Evolutionary conservation across 1,140 invertebrate genomes (phyloP).

Genomic region (Vanessa atalanta): DNA sequence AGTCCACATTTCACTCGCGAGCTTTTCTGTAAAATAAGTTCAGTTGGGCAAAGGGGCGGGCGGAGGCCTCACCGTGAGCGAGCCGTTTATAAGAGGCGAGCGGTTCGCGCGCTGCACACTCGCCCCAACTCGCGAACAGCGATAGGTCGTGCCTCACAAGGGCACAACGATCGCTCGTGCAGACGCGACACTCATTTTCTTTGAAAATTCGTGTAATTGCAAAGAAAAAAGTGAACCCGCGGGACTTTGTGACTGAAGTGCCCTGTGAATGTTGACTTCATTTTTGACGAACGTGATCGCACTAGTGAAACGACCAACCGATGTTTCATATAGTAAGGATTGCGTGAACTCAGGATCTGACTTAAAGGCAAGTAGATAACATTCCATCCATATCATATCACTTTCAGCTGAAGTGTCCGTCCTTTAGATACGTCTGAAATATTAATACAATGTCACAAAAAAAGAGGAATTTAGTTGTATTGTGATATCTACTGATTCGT

Average conservation of each 20-base stretch:
- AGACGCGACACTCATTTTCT: constrained; percentile 70
- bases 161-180: constrained; percentile 72
- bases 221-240: constrained; percentile 75
- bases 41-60: constrained; percentile 54
- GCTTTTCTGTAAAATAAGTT: constrained; percentile 56
- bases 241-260: constrained; percentile 70
- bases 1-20: constrained; percentile 24
- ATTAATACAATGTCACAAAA: not conserved
- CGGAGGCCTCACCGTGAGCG: constrained; percentile 47
- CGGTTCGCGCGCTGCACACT: constrained; percentile 58
- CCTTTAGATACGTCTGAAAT: not conserved
- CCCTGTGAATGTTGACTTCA: constrained; percentile 57
- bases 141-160: constrained; percentile 71
- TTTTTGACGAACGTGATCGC: constrained; percentile 52
- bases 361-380: constrained; percentile 57
- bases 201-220: constrained; percentile 78
- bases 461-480: too few species aligned
- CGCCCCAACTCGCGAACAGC: constrained; percentile 61
- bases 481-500: not conserved
- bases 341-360: constrained; percentile 59
- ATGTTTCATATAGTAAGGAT: constrained; percentile 74
- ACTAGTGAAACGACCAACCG: constrained; percentile 62
- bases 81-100: constrained; percentile 54
- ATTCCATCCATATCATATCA: constrained; percentile 38
- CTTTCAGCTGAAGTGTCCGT: constrained; percentile 17